phyloP scores from a whole-genome alignment of 2,888 invertebrate genomes.

The Leptodirus hochenwartii region DNA sequence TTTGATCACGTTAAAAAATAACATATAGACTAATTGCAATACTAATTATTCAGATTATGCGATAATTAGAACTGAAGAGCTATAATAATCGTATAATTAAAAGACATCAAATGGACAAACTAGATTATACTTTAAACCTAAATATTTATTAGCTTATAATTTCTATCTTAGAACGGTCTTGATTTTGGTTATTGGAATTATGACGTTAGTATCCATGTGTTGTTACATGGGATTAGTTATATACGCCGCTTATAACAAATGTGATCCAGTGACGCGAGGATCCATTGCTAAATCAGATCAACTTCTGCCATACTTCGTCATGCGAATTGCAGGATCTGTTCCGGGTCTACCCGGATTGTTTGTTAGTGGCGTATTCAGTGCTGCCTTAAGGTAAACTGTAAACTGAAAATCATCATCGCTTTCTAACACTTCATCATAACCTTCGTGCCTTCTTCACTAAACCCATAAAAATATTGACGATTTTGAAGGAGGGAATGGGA shows the following conservation, averaged over 20 bases:
- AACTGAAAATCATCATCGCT: no score
- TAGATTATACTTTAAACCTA: no score
- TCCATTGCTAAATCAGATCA: conserved; percentile 54
- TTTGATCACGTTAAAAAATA: no score
- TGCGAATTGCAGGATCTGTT: conserved; percentile 53
- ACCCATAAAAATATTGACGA: no score
- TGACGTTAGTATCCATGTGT: conserved; percentile 54
- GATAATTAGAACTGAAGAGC: no score
- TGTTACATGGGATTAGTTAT: conserved; percentile 75
- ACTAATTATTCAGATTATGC: no score
- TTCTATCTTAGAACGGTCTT: conserved; percentile 43
- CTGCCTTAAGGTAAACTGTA: conserved; percentile 64
- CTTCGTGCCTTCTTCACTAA: no score
- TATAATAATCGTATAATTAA: no score
- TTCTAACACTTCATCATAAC: no score
- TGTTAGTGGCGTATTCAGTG: conserved; percentile 74
- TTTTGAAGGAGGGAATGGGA: no score
- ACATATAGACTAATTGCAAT: no score
- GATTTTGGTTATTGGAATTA: conserved; percentile 61
- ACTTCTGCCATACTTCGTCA: conserved; percentile 63
- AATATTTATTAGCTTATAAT: neutral
- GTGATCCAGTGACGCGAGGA: conserved; percentile 67
- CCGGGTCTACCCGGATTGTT: conserved; percentile 73
- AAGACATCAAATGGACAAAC: no score
- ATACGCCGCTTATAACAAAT: conserved; percentile 66